Percentiles rank a stretch among this genome's conserved stretches.
These are phyloP conservation scores for Brienomyrus longianalis DNA, from an alignment of 2,113 vertebrate genomes.

Conservation along the genomic window DNA sequence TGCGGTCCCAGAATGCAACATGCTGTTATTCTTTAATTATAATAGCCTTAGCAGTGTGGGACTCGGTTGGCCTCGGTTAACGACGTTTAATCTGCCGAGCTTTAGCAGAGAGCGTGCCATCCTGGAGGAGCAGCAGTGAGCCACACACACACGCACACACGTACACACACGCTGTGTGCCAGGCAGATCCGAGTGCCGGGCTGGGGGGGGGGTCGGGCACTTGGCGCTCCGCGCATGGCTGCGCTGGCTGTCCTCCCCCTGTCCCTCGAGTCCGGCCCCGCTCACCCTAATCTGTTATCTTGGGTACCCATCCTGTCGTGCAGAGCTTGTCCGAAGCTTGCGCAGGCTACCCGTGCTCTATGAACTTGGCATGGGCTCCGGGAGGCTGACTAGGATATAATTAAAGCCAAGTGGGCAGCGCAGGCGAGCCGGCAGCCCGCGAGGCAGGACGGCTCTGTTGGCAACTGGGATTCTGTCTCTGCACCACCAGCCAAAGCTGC, in stretches of 20 bases:
- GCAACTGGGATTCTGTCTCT: constrained; percentile 67
- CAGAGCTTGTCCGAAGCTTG: constrained; percentile 73
- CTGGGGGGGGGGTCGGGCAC: not conserved
- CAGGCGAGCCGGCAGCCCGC: constrained; percentile 83
- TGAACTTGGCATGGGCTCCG: constrained; percentile 61
- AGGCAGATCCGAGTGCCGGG: not conserved
- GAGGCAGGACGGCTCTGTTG: constrained; percentile 76
- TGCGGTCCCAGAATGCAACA: constrained; percentile 59
- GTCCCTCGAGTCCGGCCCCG: constrained; percentile 47
- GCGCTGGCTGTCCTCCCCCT: constrained; percentile 8
- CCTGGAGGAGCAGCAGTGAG: constrained; percentile 59
- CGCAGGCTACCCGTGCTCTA: constrained; percentile 68
- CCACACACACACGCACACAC: constrained; percentile 45
- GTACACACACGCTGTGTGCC: constrained; percentile 28
- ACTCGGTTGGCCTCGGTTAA: constrained; percentile 54
- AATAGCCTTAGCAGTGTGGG: constrained; percentile 60
- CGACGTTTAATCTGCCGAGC: constrained; percentile 65
- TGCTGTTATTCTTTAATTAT: constrained; percentile 79
- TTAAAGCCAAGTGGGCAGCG: constrained; percentile 58
- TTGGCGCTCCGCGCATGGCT: not conserved
- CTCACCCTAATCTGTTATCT: constrained; percentile 23
- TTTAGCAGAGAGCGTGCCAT: constrained; percentile 48
- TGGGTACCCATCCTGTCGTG: constrained; percentile 52
- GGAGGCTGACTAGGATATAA: constrained; percentile 80
- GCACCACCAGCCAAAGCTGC: constrained; percentile 64